A percentile compares a stretch with the other conserved stretches of the same genome.
Conservation (phyloP, 2,888 invertebrate genomes). For the Spodoptera exigua region DNA sequence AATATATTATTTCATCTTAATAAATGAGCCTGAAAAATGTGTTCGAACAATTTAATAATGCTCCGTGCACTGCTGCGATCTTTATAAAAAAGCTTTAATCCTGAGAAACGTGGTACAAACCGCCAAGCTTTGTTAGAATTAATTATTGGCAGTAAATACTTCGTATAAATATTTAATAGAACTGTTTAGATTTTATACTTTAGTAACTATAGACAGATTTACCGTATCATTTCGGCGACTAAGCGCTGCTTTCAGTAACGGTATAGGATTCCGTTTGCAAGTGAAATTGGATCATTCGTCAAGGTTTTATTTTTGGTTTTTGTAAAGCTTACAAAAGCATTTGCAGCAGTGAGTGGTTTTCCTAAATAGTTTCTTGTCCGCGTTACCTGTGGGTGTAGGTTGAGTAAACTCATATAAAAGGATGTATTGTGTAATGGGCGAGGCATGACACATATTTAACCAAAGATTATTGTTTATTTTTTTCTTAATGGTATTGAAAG, state of each 20-base stretch:
- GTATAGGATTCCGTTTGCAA: slow-evolving; percentile 51
- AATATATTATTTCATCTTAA: too few species aligned
- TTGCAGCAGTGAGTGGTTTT: slow-evolving; percentile 29
- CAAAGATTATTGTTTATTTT: slow-evolving; percentile 6
- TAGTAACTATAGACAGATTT: slow-evolving; percentile 46
- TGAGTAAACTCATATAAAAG: slow-evolving; percentile 40
- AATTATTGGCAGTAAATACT: slow-evolving; percentile 14
- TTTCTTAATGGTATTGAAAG: background rate
- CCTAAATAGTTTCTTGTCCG: slow-evolving; percentile 21
- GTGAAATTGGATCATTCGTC: slow-evolving; percentile 53
- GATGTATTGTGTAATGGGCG: slow-evolving; percentile 48
- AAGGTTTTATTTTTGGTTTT: slow-evolving; percentile 48
- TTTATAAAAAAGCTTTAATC: slow-evolving; percentile 32
- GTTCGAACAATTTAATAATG: too few species aligned
- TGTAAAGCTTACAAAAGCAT: slow-evolving; percentile 31
- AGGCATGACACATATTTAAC: slow-evolving; percentile 22
- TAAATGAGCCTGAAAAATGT: too few species aligned
- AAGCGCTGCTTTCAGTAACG: slow-evolving; percentile 54
- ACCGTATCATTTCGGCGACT: slow-evolving; percentile 55
- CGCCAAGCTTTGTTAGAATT: slow-evolving; percentile 4
- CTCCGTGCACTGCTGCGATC: slow-evolving; percentile 27
- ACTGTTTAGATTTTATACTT: slow-evolving; percentile 51
- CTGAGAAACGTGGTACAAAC: background rate
- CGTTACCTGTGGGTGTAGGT: slow-evolving; percentile 39
- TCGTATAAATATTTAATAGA: slow-evolving; percentile 31